These are phyloP conservation scores for Biston betularia DNA, from an alignment of 2,888 invertebrate genomes.

Conservation along the genomic window DNA sequence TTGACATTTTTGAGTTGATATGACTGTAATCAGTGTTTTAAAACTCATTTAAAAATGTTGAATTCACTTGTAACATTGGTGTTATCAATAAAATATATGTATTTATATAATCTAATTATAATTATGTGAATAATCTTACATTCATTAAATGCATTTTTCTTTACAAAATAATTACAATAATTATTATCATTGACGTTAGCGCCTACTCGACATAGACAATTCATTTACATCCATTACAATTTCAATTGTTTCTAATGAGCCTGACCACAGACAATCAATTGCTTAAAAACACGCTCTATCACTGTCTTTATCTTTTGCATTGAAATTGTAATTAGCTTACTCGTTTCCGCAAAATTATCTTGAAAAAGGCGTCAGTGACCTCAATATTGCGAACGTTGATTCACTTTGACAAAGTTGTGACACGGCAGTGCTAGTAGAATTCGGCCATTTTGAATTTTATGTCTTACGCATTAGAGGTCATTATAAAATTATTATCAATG, in stretches of 20 bases:
- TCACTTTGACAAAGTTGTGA: slow-evolving; percentile 53
- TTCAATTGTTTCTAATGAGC: slow-evolving; percentile 28
- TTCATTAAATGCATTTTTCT: too few species aligned
- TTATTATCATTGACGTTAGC: neutral
- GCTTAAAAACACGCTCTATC: slow-evolving; percentile 30
- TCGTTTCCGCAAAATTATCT: slow-evolving; percentile 71
- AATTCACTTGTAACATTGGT: too few species aligned
- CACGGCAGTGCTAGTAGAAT: slow-evolving; percentile 6
- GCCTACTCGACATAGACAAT: neutral
- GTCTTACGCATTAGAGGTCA: slow-evolving; percentile 39
- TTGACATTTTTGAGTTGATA: too few species aligned
- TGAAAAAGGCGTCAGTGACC: slow-evolving; percentile 82
- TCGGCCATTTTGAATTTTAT: slow-evolving; percentile 37
- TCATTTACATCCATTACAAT: neutral
- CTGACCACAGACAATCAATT: slow-evolving; percentile 65
- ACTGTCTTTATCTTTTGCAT: slow-evolving; percentile 51
- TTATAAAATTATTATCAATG: slow-evolving; percentile 32
- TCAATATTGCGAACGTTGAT: slow-evolving; percentile 60
- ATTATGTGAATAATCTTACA: too few species aligned
- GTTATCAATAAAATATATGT: too few species aligned
- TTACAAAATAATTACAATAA: too few species aligned
- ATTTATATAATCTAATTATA: too few species aligned
- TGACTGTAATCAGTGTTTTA: too few species aligned
- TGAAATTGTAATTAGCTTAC: slow-evolving; percentile 49
- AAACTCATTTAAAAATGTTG: too few species aligned